These are phyloP conservation scores for Epinotia nisella DNA, from an alignment of 2,888 invertebrate species.

Conservation along the genomic window DNA sequence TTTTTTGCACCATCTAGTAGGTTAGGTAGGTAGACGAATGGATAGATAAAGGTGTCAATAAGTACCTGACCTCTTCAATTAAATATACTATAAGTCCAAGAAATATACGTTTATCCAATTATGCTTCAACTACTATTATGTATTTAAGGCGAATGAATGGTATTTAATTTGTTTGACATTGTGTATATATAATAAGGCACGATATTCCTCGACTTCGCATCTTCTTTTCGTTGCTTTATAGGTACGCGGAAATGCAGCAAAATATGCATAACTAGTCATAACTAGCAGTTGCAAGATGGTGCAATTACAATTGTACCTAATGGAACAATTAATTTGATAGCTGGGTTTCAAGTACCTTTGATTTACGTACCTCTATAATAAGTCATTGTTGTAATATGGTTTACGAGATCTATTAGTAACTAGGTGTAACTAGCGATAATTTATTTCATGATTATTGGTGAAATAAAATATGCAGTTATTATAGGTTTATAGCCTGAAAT, in stretches of 20 bases:
- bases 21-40: too few relatives aligned
- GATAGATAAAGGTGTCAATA: background rate
- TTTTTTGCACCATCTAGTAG: too few relatives aligned
- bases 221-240: background rate
- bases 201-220: background rate
- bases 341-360: constrained; percentile 16
- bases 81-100: background rate
- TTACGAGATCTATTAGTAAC: background rate
- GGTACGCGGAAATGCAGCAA: constrained; percentile 25
- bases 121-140: background rate
- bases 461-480: too few relatives aligned
- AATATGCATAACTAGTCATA: constrained; percentile 25
- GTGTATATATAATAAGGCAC: background rate
- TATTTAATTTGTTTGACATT: too few relatives aligned
- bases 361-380: constrained; percentile 22
- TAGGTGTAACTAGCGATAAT: background rate
- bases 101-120: constrained; percentile 14
- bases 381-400: background rate
- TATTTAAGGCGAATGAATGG: too few relatives aligned
- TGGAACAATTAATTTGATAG: constrained; percentile 33
- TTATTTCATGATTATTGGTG: background rate
- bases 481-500: too few relatives aligned
- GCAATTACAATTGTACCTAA: constrained; percentile 10
- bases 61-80: background rate
- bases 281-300: constrained; percentile 25